Conservation (phyloP, 2,113 vertebrate species). For the Hystrix brachyura region DNA sequence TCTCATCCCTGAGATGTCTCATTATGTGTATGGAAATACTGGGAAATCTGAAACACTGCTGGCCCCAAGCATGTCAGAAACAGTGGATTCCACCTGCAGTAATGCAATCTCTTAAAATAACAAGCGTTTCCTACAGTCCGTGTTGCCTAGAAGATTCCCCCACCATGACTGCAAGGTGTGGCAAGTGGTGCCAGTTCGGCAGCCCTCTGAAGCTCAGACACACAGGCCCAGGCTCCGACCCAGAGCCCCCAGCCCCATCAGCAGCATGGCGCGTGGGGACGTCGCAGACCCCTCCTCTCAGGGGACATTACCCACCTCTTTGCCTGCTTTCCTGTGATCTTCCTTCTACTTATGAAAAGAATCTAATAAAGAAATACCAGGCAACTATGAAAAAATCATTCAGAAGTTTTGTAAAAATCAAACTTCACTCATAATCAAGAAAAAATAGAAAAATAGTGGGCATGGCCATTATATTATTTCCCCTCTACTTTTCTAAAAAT, state of each 20-base stretch:
- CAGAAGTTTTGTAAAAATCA: slow-evolving; percentile 7
- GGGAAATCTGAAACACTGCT: not conserved
- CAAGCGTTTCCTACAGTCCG: not conserved
- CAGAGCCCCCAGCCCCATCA: rapidly evolving
- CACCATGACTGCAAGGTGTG: rapidly evolving
- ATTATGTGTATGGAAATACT: not conserved
- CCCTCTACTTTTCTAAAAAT: not conserved
- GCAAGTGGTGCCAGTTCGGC: rapidly evolving
- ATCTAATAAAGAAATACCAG: not conserved
- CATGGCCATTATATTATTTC: not conserved
- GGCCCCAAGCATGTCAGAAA: not conserved
- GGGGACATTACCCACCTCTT: not conserved
- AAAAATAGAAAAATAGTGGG: not conserved
- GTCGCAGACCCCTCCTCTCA: rapidly evolving
- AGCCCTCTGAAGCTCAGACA: not conserved
- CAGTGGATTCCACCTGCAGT: not conserved
- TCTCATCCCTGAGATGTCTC: not conserved
- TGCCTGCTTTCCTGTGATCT: rapidly evolving
- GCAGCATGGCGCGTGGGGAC: rapidly evolving
- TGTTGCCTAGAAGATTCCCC: not conserved
- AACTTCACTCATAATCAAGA: slow-evolving; percentile 17
- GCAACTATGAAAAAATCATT: not conserved
- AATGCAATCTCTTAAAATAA: not conserved
- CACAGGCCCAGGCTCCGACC: not conserved
- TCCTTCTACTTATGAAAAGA: not conserved